These are phyloP conservation scores for Phallusia fumigata DNA, from an alignment of 23 tunicate species.

Conservation along the genomic window DNA sequence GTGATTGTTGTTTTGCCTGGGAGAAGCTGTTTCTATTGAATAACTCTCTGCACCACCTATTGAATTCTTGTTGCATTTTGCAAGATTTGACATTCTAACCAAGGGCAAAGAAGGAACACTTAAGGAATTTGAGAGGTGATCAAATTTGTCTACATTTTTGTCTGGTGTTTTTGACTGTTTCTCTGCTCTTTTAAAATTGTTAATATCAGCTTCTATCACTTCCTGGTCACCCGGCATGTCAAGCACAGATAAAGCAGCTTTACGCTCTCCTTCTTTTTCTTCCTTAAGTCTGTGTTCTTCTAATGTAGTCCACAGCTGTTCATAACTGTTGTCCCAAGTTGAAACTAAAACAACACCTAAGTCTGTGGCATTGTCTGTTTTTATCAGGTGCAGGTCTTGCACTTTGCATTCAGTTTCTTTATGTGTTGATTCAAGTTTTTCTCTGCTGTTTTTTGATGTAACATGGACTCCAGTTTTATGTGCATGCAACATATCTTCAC, in stretches of 20 bases:
- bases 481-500: background rate
- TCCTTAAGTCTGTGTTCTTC: background rate
- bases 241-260: background rate
- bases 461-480: background rate
- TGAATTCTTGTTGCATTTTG: too few relatives aligned
- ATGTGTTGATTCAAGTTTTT: too few relatives aligned
- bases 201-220: background rate
- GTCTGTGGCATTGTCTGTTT: background rate
- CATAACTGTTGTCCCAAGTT: background rate
- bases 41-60: background rate
- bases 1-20: background rate
- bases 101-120: background rate
- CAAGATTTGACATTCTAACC: background rate
- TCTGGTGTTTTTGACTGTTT: background rate
- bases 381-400: background rate
- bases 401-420: background rate
- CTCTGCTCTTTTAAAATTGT: background rate
- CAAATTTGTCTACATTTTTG: background rate
- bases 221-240: background rate
- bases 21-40: background rate
- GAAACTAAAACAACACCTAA: constrained; percentile 1
- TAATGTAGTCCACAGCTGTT: background rate
- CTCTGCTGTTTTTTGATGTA: background rate
- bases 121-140: background rate
- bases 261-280: background rate